Percentiles rank a stretch among this genome's conserved stretches.
Evolutionary conservation across 2,888 invertebrate species (phyloP).

Genomic region (Baronia brevicornis): DNA sequence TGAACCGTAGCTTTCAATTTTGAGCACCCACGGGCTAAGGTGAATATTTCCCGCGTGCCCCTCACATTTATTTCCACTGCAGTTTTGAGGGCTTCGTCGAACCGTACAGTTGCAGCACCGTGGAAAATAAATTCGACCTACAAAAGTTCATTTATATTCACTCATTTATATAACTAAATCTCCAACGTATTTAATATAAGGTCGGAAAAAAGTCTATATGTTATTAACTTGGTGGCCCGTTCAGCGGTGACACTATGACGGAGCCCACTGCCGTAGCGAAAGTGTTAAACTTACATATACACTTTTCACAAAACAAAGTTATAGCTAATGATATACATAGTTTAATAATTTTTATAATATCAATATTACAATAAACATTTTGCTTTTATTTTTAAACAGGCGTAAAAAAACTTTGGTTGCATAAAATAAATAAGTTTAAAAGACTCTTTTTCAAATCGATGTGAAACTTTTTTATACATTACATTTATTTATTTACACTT

Average conservation of each 20-base stretch:
- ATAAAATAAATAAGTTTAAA: too few relatives aligned
- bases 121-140: constrained; percentile 59
- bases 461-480: too few relatives aligned
- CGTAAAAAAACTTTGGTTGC: too few relatives aligned
- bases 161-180: background rate
- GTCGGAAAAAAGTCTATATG: background rate
- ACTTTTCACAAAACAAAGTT: too few relatives aligned
- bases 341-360: too few relatives aligned
- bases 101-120: constrained; percentile 70
- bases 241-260: background rate
- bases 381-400: too few relatives aligned
- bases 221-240: background rate
- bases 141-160: constrained; percentile 3
- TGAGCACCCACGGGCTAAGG: constrained; percentile 44
- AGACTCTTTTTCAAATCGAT: too few relatives aligned
- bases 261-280: too few relatives aligned
- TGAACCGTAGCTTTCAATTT: constrained; percentile 80
- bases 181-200: background rate
- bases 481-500: too few relatives aligned
- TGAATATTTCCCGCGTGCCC: constrained; percentile 59
- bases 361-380: too few relatives aligned
- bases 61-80: constrained; percentile 65
- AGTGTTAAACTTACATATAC: too few relatives aligned
- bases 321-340: too few relatives aligned
- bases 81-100: constrained; percentile 63